These are phyloP conservation scores for Seriola rivoliana DNA, from an alignment of 2,113 vertebrate genomes.

Conservation along the genomic window DNA sequence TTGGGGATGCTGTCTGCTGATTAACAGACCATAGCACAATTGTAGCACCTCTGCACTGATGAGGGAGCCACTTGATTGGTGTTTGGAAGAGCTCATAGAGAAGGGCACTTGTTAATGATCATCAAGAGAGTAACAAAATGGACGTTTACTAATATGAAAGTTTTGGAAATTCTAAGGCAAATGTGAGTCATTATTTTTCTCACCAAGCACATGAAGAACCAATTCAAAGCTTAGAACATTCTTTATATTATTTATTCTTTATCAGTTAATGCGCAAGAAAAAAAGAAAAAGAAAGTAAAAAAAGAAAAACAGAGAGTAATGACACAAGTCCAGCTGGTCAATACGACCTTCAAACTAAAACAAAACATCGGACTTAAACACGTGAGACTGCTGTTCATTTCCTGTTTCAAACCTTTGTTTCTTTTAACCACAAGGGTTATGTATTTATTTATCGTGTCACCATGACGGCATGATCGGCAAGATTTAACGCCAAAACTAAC, in stretches of 20 bases:
- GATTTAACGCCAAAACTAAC: too few relatives aligned
- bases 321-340: too few relatives aligned
- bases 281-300: too few relatives aligned
- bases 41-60: slow-evolving; percentile 40
- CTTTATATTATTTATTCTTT: background rate
- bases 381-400: too few relatives aligned
- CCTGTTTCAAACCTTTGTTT: too few relatives aligned
- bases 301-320: background rate
- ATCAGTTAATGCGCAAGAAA: too few relatives aligned
- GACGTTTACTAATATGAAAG: background rate
- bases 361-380: too few relatives aligned
- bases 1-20: slow-evolving; percentile 47
- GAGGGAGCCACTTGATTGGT: slow-evolving; percentile 21
- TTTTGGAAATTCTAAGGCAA: background rate
- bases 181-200: background rate
- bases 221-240: background rate
- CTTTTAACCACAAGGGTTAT: too few relatives aligned
- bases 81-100: slow-evolving; percentile 12
- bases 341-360: too few relatives aligned
- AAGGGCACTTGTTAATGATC: slow-evolving; percentile 7
- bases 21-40: slow-evolving; percentile 54
- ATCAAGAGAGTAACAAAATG: background rate
- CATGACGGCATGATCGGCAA: too few relatives aligned
- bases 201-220: background rate
- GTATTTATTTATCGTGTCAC: too few relatives aligned